Conservation (phyloP, 2,888 invertebrate genomes). For the Tolmerus cingulatus region DNA sequence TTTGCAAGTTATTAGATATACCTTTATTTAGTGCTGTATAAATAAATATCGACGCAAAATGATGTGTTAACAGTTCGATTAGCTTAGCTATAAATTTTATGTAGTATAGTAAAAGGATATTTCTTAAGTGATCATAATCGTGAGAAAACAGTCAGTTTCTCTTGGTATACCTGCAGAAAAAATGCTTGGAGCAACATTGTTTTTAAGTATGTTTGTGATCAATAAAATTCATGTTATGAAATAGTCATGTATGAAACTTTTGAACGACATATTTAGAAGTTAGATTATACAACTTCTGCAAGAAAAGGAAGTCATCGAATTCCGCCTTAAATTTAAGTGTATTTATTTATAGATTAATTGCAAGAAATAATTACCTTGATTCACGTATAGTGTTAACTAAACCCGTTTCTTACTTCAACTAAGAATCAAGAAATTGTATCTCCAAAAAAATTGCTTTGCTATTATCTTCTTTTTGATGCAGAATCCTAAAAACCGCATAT, state of each 20-base stretch:
- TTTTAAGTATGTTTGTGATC: too few species aligned
- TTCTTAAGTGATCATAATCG: neutral
- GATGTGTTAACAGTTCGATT: neutral
- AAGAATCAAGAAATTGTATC: neutral
- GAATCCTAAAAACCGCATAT: neutral
- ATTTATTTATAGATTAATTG: neutral
- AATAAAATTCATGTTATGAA: too few species aligned
- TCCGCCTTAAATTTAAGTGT: neutral
- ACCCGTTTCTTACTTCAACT: neutral
- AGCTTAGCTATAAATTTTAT: neutral
- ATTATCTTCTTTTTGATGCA: neutral
- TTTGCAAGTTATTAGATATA: neutral
- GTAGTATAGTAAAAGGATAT: neutral
- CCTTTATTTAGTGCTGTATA: neutral
- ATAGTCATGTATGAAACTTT: too few species aligned
- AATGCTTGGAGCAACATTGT: too few species aligned
- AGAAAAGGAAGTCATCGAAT: too few species aligned
- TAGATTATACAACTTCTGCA: too few species aligned
- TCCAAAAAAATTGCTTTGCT: neutral
- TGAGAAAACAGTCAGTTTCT: neutral
- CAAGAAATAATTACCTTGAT: neutral
- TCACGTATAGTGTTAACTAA: too few species aligned
- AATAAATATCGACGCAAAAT: neutral
- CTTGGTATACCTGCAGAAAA: too few species aligned
- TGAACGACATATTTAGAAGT: too few species aligned